Evolutionary conservation across 1,140 invertebrate species (phyloP), one percentile per base, ranked within the genome.

Genomic region (Galleria mellonella): DNA sequence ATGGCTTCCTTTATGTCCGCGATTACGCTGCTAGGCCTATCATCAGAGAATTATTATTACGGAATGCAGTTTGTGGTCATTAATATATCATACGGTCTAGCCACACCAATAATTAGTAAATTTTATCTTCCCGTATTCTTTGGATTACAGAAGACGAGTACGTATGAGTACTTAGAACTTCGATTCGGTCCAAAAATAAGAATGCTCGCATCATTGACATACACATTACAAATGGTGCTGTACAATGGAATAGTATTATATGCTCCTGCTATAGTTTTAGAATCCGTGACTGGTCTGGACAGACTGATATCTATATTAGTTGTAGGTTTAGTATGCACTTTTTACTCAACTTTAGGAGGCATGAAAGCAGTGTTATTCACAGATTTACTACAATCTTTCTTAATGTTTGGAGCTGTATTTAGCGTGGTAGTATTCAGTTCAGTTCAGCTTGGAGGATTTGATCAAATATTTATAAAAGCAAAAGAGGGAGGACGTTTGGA

Each of bases 1-100:
- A 96, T 97, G 92, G 94, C 96, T 6, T 97, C 94, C 31, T 98
- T 98, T 67, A 97, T 98, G 94, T 98, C 96, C 0, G 96, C 96
- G 7, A 92, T 98, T 11, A 96, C 96, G 0, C 81, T 98, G 10
- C 84, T 98, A 11, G 97, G 97, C 7, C 92, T 96, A 0, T 94
- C 94, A 0, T 90, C 93, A 40, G 96, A 97, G 77, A 96, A 93
- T 77, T 97, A 97, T 70, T 90, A 88, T 46, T 93, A 89, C 75
- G 95, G 95, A 27, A 93, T 94, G 40, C 92, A 94, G 66, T 97
- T 96, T 85, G 88, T 94, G 2, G 79, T 94, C 9, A 96, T 96
- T 13, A 96, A 96, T 66, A 43, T 96, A 15, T 88, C 93, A 0
- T 96, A 96, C 63, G 88, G 94, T 0, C 62, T 97, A n/a, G 92